Base-by-base conservation (phyloP, 1,140 invertebrate species). In the Lasaia peninsularis region DNA sequence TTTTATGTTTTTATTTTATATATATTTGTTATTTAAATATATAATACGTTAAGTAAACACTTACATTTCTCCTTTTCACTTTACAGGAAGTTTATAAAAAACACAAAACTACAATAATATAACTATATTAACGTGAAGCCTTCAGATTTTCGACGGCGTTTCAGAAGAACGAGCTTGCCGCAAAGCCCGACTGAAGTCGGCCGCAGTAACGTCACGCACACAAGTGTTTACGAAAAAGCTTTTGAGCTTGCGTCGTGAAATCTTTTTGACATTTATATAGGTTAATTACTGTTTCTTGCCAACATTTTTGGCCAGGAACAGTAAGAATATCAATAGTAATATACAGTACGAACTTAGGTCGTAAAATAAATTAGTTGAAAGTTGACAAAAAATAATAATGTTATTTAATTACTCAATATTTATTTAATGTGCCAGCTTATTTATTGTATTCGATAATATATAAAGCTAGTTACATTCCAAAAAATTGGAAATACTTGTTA, bases 191-290 rank as follows among this genome's bases (percentile, higher is more conserved):
- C 68, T 76, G 75, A 69, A 57, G 52, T 63, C 68, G 80, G 80
- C 80, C 78, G 83, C 83, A 86, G 83, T 86, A 82, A 65, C 32
- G 44, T 84, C 75, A 63, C 57, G 66, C 20, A 64, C 71, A 78
- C 54, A 78, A 71, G 56, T 64, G 69, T 49, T 58, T 2, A 57
- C 37, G 55, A 12, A 28, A 50, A 34, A 52, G 58, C 58, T 66
- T 71, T 59, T 56, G 62, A 59, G 62, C 37, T 52, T 71, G 68
- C 62, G 65, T 67, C 65, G 60, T 32, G 34, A 53, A 59, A 48
- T 48, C 20, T n/a, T 20, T 48, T 10, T 21, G 18, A 2, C 24
- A 21, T 21, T n/a, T 6, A 48, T 48, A 14, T 61, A 49, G 65
- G 64, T 67, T 59, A 60, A 16, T 48, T 40, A 52, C 33, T 44